Percentiles rank a stretch among this genome's conserved stretches.
These are phyloP conservation scores for Pangasianodon hypophthalmus DNA, from an alignment of 2,113 vertebrate genomes.

Conservation along the genomic window DNA sequence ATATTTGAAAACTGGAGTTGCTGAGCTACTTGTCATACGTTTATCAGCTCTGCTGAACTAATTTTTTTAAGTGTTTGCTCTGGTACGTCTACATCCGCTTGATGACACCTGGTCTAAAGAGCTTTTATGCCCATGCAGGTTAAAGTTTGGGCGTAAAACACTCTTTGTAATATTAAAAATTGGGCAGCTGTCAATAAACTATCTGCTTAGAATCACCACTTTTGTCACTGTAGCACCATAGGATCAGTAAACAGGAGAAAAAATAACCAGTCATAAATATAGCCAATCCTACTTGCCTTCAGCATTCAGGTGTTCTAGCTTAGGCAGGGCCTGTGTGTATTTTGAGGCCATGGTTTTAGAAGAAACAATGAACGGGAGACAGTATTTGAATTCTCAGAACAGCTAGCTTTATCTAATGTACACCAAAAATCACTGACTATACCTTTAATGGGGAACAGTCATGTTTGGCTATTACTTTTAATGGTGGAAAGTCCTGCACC, in stretches of 20 bases:
- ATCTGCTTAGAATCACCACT: neutral
- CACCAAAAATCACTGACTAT: neutral
- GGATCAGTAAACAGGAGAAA: neutral
- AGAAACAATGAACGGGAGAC: neutral
- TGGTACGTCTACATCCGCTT: neutral
- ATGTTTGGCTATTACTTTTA: neutral
- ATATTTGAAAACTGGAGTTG: neutral
- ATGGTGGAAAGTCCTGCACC: neutral
- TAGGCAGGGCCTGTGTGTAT: neutral
- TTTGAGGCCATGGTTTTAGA: neutral
- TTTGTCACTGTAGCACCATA: neutral
- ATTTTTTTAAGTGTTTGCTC: neutral
- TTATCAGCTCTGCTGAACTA: neutral
- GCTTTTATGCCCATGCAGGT: neutral
- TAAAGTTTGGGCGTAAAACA: neutral
- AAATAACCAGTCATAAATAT: neutral
- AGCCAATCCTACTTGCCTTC: neutral
- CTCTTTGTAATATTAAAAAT: neutral
- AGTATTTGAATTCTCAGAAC: neutral
- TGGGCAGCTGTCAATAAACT: neutral
- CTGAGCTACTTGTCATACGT: neutral
- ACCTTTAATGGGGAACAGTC: neutral
- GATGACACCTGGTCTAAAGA: neutral
- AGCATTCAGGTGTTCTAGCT: neutral
- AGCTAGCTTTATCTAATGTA: neutral